phyloP scores from a whole-genome alignment of 2,113 vertebrate genomes.

The Nothoprocta pentlandii region DNA sequence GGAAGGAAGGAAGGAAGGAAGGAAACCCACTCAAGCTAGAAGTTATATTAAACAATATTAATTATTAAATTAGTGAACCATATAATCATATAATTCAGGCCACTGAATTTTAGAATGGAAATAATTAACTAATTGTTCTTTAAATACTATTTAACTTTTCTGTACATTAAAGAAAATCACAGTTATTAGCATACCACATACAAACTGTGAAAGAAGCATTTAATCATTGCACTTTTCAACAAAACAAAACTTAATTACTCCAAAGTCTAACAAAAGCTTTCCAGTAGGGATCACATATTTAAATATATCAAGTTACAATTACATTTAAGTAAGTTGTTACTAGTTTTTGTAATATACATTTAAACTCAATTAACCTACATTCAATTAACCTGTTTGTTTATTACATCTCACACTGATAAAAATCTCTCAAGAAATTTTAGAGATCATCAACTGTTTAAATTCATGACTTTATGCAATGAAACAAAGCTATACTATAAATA shows the following conservation, averaged over 20 bases:
- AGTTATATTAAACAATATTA: neutral
- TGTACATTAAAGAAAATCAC: neutral
- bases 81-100: neutral
- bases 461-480: neutral
- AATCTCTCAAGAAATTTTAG: neutral
- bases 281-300: neutral
- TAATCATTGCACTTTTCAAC: neutral
- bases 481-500: neutral
- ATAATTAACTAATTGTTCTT: neutral
- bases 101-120: neutral
- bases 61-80: neutral
- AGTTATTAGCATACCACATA: neutral
- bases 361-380: neutral
- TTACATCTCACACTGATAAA: neutral
- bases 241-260: neutral
- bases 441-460: neutral
- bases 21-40: rapidly evolving
- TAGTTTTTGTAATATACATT: neutral
- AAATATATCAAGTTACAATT: constrained; percentile 3
- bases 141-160: neutral
- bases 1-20: no score
- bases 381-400: neutral
- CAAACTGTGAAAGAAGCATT: neutral
- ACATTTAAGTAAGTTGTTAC: neutral
- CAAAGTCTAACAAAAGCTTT: neutral